Evolutionary conservation across 2,113 vertebrate species (phyloP), one percentile per base, ranked within the genome.

Genomic region (Myodes glareolus): DNA sequence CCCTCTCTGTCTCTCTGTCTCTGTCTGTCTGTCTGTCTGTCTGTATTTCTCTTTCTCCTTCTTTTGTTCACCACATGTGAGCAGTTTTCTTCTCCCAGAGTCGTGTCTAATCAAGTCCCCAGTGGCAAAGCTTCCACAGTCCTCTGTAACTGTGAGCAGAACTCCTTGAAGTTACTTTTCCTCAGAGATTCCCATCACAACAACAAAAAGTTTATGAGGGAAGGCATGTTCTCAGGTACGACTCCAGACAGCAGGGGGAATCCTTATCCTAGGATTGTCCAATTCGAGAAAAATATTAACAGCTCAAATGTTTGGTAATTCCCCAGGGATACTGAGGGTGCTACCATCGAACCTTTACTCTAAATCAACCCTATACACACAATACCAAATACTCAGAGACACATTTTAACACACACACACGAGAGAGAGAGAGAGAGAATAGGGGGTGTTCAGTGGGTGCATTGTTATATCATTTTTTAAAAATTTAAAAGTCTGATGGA

Each of bases 1-100:
- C 14, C 17, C 9, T 9, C 1, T 36, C 33, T n/a, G 52, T 63
- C 1, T 25, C 52, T n/a, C 3, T 3, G 14, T 27, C 0, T 39
- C 1, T 84, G 7, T 80, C 31, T 50, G 4, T 9, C 3, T 36
- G 19, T n/a, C 78, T 61, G 0, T 23, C 50, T n/a, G 19, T 27
- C 39, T 23, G 31, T 25, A 25, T 42, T 7, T 12, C 16, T 25
- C 31, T 1, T 27, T 27, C 29, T 2, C 6, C 19, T 33, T 47
- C 31, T 52, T 19, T 16, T 11, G 6, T 50, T 16, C 63, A 78
- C 33, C 75, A 91, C 17, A 5, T 29, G 45, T 65, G 8, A 29
- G 11, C 31, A 19, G 5, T 23, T 67, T 80, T 50, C 45, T n/a
- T 0, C 17, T 7, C 12, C 14, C 9, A 50, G 73, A 50, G 31